Evolutionary conservation across 1,140 invertebrate species (phyloP).

Genomic region (Apis laboriosa): DNA sequence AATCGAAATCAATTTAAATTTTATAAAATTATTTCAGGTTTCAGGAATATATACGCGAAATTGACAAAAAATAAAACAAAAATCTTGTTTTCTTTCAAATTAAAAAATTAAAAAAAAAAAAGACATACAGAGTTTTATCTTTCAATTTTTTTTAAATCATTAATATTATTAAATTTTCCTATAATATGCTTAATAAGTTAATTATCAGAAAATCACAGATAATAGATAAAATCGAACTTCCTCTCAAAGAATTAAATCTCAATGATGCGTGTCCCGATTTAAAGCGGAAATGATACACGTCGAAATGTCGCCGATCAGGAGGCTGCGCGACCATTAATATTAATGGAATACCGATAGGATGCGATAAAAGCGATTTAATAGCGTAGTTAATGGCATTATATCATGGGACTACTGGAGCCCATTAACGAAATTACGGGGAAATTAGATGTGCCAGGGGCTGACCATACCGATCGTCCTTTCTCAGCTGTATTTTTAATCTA

Average conservation of each 20-base stretch:
- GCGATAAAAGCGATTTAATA: conserved; percentile 64
- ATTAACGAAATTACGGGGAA: conserved; percentile 60
- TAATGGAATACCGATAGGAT: conserved; percentile 61
- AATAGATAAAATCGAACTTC: neutral
- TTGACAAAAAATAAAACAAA: no score
- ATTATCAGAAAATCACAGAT: neutral
- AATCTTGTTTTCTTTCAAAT: no score
- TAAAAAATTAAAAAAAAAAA: no score
- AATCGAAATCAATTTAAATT: no score
- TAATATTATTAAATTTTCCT: no score
- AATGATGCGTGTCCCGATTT: neutral
- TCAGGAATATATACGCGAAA: no score
- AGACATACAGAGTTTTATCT: no score
- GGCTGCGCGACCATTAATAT: conserved; percentile 53
- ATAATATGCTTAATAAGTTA: no score
- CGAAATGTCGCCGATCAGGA: conserved; percentile 42
- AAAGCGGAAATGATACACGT: neutral
- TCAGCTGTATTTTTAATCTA: conserved; percentile 7
- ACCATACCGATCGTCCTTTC: neutral
- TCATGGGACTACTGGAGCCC: conserved; percentile 47
- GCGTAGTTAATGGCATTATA: conserved; percentile 60
- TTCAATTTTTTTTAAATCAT: no score
- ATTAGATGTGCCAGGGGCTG: conserved; percentile 41
- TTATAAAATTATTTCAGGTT: no score
- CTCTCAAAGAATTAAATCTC: neutral